These are phyloP conservation scores for Astyanax mexicanus DNA, from an alignment of 2,797 vertebrate species.

Conservation along the genomic window DNA sequence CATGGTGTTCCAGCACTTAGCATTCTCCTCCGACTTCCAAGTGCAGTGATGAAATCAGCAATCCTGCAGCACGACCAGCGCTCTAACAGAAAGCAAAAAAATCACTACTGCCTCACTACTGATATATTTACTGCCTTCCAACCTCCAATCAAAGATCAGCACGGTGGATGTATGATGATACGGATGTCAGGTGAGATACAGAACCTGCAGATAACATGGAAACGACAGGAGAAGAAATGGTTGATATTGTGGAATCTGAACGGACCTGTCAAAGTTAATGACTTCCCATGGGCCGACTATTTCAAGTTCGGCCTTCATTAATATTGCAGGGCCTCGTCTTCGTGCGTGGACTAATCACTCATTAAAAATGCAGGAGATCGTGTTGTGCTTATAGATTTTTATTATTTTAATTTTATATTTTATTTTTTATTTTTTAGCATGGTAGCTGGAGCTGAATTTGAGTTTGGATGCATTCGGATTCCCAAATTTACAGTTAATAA, in stretches of 20 bases:
- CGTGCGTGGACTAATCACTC: constrained; percentile 71
- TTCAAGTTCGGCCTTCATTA: constrained; percentile 32
- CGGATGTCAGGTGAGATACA: neutral
- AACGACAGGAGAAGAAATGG: neutral
- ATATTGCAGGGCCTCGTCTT: constrained; percentile 59
- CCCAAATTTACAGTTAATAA: constrained; percentile 32
- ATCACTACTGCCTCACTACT: too few species aligned
- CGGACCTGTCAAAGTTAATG: constrained; percentile 39
- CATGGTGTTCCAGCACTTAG: constrained; percentile 8
- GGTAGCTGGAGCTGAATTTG: constrained; percentile 1
- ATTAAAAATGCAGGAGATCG: constrained; percentile 72
- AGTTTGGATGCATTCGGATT: neutral
- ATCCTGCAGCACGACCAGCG: neutral
- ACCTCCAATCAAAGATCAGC: too few species aligned
- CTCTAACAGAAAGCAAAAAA: constrained; percentile 1
- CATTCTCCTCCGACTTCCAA: constrained; percentile 32
- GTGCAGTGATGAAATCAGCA: constrained; percentile 31
- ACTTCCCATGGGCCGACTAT: constrained; percentile 69
- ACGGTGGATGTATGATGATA: too few species aligned
- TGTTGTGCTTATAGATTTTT: constrained; percentile 65
- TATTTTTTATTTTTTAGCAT: too few species aligned
- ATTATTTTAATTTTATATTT: too few species aligned
- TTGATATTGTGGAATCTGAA: constrained; percentile 20
- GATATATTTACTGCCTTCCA: too few species aligned
- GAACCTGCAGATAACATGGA: constrained; percentile 1